Evolutionary conservation across 2,113 vertebrate genomes (phyloP).

Genomic region (Alosa alosa): DNA sequence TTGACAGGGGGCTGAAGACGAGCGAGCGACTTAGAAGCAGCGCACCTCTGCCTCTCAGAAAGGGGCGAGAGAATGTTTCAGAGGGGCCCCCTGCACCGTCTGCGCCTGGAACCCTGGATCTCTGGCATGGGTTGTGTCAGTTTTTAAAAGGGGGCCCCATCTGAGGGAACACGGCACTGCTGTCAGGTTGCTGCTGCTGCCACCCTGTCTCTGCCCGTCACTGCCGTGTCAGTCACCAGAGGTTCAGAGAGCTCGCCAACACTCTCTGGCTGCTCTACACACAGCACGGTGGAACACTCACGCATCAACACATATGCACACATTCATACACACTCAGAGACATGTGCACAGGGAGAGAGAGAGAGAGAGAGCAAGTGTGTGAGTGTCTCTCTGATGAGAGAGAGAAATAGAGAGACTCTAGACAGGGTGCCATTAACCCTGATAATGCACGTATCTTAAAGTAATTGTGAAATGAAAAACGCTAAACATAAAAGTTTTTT

Average conservation of each 20-base stretch:
- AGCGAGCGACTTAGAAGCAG: not conserved
- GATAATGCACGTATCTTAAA: too few species aligned
- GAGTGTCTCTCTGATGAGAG: too few species aligned
- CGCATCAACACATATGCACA: not conserved
- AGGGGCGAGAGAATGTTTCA: not conserved
- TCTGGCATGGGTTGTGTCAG: constrained; percentile 14
- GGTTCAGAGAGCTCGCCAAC: not conserved
- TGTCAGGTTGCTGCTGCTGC: constrained; percentile 27
- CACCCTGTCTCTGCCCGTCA: constrained; percentile 14
- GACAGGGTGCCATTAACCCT: too few species aligned
- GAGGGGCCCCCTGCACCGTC: not conserved
- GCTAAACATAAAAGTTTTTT: too few species aligned
- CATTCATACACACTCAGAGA: not conserved
- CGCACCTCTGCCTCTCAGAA: not conserved
- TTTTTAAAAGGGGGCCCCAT: constrained; percentile 23
- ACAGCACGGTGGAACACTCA: not conserved
- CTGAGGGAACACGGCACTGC: constrained; percentile 32
- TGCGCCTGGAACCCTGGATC: not conserved
- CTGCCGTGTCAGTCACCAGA: constrained; percentile 13
- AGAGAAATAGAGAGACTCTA: too few species aligned
- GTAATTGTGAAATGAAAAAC: too few species aligned
- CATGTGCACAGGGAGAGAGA: not conserved
- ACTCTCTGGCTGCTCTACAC: not conserved
- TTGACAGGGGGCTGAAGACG: not conserved
- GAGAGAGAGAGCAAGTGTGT: not conserved